These are phyloP conservation scores for Tolypeutes matacus DNA, from an alignment of 2,797 vertebrate species.

Conservation along the genomic window DNA sequence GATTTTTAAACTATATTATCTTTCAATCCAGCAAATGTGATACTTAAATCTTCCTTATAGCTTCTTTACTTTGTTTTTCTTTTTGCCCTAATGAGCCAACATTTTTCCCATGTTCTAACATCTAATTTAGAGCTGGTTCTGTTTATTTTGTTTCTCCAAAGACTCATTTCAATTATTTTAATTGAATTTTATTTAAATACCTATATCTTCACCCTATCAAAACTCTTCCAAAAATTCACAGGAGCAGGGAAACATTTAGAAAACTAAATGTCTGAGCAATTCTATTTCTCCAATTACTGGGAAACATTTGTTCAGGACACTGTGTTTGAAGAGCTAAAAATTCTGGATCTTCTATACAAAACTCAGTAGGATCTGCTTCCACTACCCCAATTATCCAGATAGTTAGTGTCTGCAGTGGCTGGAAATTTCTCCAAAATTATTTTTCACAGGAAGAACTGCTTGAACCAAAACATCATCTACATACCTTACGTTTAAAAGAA, in stretches of 20 bases:
- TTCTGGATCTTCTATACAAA: not conserved
- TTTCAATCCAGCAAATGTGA: not conserved
- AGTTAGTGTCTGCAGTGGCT: fast-evolving
- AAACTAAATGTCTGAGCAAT: not conserved
- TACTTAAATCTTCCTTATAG: not conserved
- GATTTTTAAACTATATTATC: not conserved
- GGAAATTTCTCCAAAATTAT: not conserved
- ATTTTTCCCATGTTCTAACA: not conserved
- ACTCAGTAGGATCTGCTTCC: not conserved
- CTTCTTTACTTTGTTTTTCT: not conserved
- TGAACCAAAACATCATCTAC: not conserved
- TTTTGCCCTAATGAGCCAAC: too few species aligned
- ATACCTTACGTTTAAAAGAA: not conserved
- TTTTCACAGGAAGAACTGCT: not conserved
- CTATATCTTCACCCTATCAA: not conserved
- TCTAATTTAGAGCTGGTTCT: not conserved
- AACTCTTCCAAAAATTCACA: not conserved
- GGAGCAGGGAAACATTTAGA: not conserved
- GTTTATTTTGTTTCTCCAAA: not conserved
- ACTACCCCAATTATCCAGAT: not conserved
- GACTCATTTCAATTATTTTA: not conserved
- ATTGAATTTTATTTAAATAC: not conserved
- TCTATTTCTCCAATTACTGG: too few species aligned
- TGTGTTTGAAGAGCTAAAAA: too few species aligned
- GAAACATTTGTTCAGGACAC: too few species aligned